These are phyloP conservation scores for Dastarcus helophoroides DNA, from an alignment of 2,888 invertebrate species.

Conservation along the genomic window DNA sequence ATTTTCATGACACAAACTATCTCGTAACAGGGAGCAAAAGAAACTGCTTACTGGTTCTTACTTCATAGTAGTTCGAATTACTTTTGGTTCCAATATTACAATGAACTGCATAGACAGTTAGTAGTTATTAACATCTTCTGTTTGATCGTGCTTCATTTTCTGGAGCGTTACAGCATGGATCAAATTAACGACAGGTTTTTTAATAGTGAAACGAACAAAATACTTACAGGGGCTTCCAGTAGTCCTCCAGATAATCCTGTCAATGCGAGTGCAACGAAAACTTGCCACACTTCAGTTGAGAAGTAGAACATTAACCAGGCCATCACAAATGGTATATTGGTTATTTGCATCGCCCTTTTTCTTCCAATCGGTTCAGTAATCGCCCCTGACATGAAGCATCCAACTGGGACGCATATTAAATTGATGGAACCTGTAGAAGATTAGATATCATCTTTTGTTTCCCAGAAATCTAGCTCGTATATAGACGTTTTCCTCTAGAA, in stretches of 20 bases:
- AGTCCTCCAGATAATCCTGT: slow-evolving; percentile 69
- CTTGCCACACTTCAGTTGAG: slow-evolving; percentile 47
- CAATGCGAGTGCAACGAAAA: slow-evolving; percentile 58
- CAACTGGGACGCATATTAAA: slow-evolving; percentile 67
- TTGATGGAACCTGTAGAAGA: slow-evolving; percentile 55
- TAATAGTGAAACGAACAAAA: no score
- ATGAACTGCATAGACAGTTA: no score
- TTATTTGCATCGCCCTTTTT: slow-evolving; percentile 61
- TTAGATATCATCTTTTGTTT: slow-evolving; percentile 4
- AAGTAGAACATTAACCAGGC: slow-evolving; percentile 67
- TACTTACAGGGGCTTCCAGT: slow-evolving; percentile 66
- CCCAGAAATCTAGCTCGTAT: no score
- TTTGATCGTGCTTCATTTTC: no score
- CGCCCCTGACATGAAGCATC: slow-evolving; percentile 62
- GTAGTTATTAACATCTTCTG: no score
- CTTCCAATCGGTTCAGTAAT: slow-evolving; percentile 62
- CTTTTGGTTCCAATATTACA: no score
- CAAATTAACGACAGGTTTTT: background rate
- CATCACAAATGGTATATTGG: slow-evolving; percentile 60
- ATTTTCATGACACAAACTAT: no score
- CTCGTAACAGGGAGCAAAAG: no score
- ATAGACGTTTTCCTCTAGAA: no score
- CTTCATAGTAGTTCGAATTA: no score
- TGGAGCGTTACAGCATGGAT: no score
- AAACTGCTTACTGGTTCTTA: no score